A percentile compares a stretch with the other conserved stretches of the same genome.
Conservation (phyloP, 2,113 vertebrate genomes). For the Ceyx melanurus region DNA sequence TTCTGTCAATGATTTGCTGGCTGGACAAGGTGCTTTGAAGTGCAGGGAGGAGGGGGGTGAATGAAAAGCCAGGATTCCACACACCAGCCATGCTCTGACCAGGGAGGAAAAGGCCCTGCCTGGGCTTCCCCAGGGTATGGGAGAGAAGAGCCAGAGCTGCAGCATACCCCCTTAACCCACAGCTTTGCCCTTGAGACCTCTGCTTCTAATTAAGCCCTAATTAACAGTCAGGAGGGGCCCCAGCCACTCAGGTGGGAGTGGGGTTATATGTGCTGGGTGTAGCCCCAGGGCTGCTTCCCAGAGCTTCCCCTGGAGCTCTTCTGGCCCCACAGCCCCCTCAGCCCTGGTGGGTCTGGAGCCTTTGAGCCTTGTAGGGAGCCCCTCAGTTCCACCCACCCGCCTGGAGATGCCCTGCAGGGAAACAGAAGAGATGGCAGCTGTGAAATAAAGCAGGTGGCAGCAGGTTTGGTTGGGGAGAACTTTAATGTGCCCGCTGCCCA, state of each 20-base stretch:
- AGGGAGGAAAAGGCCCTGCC: not conserved
- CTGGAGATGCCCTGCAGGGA: rapidly evolving
- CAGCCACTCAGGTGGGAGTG: rapidly evolving
- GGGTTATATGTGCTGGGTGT: not conserved
- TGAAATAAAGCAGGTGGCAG: rapidly evolving
- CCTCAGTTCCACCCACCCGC: no score
- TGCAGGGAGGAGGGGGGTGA: rapidly evolving
- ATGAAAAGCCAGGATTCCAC: not conserved
- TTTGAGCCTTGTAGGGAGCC: no score
- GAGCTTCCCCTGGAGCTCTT: no score
- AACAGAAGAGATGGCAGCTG: rapidly evolving
- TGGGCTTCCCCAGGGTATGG: not conserved
- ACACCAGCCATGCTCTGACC: rapidly evolving
- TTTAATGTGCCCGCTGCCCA: not conserved
- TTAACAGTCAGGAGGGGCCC: not conserved
- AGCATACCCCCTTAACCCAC: rapidly evolving
- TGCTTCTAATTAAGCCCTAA: not conserved
- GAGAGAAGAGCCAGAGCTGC: not conserved
- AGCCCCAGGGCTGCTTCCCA: no score
- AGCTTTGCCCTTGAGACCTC: rapidly evolving
- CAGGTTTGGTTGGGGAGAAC: not conserved
- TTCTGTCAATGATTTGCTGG: not conserved
- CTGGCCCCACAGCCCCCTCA: no score
- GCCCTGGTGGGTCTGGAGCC: no score
- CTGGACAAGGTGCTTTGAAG: not conserved